Percentiles rank a stretch among this genome's conserved stretches.
Evolutionary conservation across 1,140 invertebrate species (phyloP).

Genomic region (Oryctes rhinoceros): DNA sequence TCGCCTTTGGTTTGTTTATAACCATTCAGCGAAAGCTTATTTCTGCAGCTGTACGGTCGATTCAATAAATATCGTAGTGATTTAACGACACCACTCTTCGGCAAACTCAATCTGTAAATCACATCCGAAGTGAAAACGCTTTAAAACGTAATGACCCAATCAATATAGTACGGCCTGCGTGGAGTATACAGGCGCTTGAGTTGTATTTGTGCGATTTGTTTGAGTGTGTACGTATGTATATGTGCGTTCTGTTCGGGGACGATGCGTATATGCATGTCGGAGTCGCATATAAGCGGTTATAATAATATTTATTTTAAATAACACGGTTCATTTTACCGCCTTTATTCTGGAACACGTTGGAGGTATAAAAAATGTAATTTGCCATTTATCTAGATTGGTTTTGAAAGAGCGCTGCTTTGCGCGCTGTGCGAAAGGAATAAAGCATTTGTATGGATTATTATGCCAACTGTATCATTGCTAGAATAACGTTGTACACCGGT

Average conservation of each 20-base stretch:
- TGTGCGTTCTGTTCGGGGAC: not conserved
- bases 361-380: constrained; percentile 5
- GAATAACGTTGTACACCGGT: not conserved
- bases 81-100: constrained; percentile 19
- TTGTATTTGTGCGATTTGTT: not conserved
- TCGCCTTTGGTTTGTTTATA: not conserved
- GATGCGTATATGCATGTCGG: not conserved
- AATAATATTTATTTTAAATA: constrained; percentile 38
- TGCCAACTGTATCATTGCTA: not conserved
- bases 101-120: constrained; percentile 32
- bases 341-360: constrained; percentile 10
- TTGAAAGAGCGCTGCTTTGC: not conserved
- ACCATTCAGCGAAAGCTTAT: not conserved
- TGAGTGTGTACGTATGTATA: not conserved
- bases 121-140: constrained; percentile 29
- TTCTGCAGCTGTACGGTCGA: constrained; percentile 4
- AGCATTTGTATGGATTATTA: not conserved
- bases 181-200: not conserved
- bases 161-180: not conserved
- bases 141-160: constrained; percentile 36
- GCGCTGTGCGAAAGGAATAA: not conserved
- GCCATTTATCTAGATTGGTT: constrained; percentile 28
- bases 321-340: constrained; percentile 16
- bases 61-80: constrained; percentile 28
- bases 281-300: constrained; percentile 21